Evolutionary conservation across 2,113 vertebrate genomes (phyloP).

Genomic region (Heterotis niloticus): DNA sequence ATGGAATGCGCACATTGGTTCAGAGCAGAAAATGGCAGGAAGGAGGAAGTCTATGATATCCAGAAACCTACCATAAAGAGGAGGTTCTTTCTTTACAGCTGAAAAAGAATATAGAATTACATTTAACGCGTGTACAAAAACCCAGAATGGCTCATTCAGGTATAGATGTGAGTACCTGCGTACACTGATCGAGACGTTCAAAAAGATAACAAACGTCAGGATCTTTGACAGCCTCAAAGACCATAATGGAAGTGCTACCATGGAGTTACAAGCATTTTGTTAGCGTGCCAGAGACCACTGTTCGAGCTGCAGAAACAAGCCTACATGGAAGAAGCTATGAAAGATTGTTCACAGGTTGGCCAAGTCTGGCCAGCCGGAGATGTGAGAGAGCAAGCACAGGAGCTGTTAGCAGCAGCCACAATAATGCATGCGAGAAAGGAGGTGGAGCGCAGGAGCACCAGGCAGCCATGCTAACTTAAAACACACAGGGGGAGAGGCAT

Average conservation of each 20-base stretch:
- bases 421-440: neutral
- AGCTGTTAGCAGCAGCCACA: neutral
- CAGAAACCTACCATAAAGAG: constrained; percentile 71
- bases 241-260: neutral
- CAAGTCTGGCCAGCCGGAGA: neutral
- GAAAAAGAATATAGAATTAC: constrained; percentile 59
- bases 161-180: neutral
- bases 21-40: constrained; percentile 21
- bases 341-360: neutral
- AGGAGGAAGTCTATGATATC: constrained; percentile 31
- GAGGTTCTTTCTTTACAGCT: constrained; percentile 70
- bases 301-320: neutral
- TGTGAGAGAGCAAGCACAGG: constrained; percentile 2
- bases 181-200: constrained; percentile 4
- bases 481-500: neutral
- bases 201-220: neutral
- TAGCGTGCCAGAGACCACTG: neutral
- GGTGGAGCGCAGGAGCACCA: neutral
- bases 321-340: no score
- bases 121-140: constrained; percentile 35
- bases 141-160: neutral
- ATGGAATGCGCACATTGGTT: constrained; percentile 10
- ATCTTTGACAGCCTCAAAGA: neutral
- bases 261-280: neutral
- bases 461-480: neutral